Evolutionary conservation across 1,140 invertebrate genomes (phyloP).

Genomic region (Parasteatoda tepidariorum): DNA sequence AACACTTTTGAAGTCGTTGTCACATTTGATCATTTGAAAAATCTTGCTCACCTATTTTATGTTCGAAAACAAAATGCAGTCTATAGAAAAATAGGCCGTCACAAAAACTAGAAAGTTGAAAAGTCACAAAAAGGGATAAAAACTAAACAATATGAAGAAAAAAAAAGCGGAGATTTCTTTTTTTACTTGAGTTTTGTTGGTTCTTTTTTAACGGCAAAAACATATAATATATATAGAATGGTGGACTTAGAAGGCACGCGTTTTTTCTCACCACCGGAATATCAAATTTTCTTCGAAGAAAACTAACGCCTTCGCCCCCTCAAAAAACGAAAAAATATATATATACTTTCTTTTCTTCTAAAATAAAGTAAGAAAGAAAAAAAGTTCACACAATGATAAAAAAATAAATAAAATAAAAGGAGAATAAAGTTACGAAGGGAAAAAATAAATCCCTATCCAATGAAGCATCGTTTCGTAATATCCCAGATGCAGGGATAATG

Average conservation of each 20-base stretch:
- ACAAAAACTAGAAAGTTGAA: not conserved
- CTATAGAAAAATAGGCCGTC: not conserved
- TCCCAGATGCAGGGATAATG: slow-evolving; percentile 59
- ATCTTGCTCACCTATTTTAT: not conserved
- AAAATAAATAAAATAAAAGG: not conserved
- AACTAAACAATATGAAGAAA: not conserved
- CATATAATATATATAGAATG: no score
- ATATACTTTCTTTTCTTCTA: not conserved
- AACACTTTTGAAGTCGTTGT: not conserved
- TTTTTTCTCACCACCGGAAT: not conserved
- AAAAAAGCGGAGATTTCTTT: not conserved
- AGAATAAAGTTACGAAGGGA: not conserved
- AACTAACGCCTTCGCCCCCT: not conserved
- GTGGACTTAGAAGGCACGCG: not conserved
- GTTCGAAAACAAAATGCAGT: not conserved
- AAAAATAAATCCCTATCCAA: slow-evolving; percentile 41
- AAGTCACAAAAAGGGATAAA: no score
- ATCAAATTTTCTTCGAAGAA: not conserved
- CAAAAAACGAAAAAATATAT: not conserved
- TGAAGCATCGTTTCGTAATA: slow-evolving; percentile 60
- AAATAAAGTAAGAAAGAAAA: not conserved
- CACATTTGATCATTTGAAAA: slow-evolving; percentile 5
- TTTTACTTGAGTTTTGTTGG: not conserved
- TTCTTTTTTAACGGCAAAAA: not conserved
- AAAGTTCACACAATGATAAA: not conserved